Base-by-base conservation (phyloP, 2,888 invertebrate species). In the Eumerus sabulonum region DNA sequence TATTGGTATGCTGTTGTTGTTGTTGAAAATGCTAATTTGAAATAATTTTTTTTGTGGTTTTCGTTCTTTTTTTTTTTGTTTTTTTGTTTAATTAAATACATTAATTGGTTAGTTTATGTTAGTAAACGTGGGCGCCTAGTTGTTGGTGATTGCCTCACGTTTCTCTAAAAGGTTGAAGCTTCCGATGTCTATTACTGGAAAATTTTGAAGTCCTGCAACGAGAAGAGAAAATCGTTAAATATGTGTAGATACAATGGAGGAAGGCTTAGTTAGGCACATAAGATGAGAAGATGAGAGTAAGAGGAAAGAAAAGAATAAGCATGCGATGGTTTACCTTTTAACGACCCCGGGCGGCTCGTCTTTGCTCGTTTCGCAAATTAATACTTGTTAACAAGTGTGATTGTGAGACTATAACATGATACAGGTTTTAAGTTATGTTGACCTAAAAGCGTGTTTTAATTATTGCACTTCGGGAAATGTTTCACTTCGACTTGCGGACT, bases 151-250 rank as follows among this genome's bases (percentile, higher is more conserved):
- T 83, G 86, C 86, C 87, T 96, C 96, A 96, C 96, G 96, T 96
- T 94, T 96, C 96, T 93, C 96, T 95, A 93, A 96, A 95, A 90
- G 96, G 96, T 92, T 96, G 95, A 91, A 96, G 93, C 93, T 97
- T 97, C 93, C 97, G 95, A 93, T 97, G 96, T 92, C 96, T 96
- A 93, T 96, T 96, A 93, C 96, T 95, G 92, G 95, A 95, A 94
- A 95, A 96, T 95, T 96, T 96, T 93, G 94, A 94, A 92, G 94
- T 95, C 94, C 95, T 95, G 90, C 85, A 90, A 90, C 60, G 81
- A 64, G 79, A 64, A 4, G 11, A 12, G 35, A 27, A 35, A 38
- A 9, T 13, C 51, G 0, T 2, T 18, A n/a, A 11, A 40, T 42
- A 1, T n/a, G n/a, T n/a, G n/a, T n/a, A n/a, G n/a, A n/a, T n/a